These are phyloP conservation scores for Julus scandinavius DNA, from an alignment of 2,888 invertebrate genomes.

Conservation along the genomic window DNA sequence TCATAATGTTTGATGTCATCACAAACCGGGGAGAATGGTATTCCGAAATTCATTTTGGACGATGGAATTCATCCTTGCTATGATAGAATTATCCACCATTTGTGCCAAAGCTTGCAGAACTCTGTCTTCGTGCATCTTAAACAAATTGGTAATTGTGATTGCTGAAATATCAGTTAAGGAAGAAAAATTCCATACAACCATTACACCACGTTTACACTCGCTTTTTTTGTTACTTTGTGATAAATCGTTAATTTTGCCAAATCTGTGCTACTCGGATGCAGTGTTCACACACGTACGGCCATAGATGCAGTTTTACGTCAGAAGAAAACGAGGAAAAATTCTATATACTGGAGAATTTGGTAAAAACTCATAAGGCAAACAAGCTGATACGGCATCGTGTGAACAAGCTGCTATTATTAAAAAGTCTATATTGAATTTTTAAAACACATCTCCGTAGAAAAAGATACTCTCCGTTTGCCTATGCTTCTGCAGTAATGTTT, in stretches of 20 bases:
- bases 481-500: conserved; percentile 48
- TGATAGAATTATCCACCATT: conserved; percentile 69
- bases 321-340: too few relatives aligned
- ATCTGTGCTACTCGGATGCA: too few relatives aligned
- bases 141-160: neutral
- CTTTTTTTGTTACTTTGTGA: too few relatives aligned
- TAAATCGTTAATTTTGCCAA: too few relatives aligned
- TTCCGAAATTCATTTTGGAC: conserved; percentile 72
- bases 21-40: conserved; percentile 67
- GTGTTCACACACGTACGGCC: too few relatives aligned
- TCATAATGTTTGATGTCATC: conserved; percentile 44
- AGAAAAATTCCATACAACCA: neutral
- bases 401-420: neutral
- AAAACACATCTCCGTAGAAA: neutral
- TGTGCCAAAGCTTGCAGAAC: conserved; percentile 71
- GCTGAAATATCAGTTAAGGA: conserved; percentile 41
- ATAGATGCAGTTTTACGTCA: too few relatives aligned
- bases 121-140: conserved; percentile 60
- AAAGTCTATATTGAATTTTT: neutral
- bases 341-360: too few relatives aligned
- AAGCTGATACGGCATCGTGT: too few relatives aligned
- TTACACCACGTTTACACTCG: neutral
- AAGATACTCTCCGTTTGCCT: conserved; percentile 51
- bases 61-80: conserved; percentile 71
- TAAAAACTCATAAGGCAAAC: too few relatives aligned